Percentiles rank a stretch among this genome's conserved stretches.
Conservation (phyloP, 2,113 vertebrate genomes). For the Gnathonemus echidnorhynchus region DNA sequence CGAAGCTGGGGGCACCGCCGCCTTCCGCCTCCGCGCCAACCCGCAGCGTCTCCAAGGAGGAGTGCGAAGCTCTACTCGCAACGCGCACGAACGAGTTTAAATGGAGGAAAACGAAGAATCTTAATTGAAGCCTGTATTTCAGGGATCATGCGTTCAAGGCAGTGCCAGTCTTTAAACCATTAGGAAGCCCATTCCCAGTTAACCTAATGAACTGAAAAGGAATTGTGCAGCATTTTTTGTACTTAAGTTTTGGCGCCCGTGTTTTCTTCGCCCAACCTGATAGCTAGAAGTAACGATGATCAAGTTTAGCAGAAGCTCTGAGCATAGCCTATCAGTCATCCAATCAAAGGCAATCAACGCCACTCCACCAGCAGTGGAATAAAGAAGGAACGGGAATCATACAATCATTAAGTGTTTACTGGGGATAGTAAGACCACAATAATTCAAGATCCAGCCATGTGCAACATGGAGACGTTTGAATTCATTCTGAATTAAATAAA, state of each 20-base stretch:
- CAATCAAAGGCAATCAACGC: background rate
- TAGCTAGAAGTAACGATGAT: background rate
- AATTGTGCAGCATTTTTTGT: background rate
- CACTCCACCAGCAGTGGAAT: background rate
- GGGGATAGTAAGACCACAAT: background rate
- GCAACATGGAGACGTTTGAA: background rate
- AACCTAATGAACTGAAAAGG: background rate
- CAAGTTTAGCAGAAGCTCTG: background rate
- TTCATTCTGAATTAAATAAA: background rate
- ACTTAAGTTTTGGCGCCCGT: background rate
- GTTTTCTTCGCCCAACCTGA: background rate
- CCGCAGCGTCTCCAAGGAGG: background rate
- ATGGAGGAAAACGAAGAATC: background rate
- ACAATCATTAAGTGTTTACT: background rate
- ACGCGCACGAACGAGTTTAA: background rate
- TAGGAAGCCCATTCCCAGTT: background rate
- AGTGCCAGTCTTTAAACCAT: background rate
- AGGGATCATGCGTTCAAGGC: background rate
- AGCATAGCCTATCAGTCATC: background rate
- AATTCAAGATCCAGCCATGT: background rate
- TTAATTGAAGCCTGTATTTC: background rate
- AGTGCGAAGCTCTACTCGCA: background rate
- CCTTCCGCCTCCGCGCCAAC: background rate
- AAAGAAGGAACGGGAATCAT: background rate
- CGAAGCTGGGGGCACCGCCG: background rate